Conservation (phyloP, 2,113 vertebrate species). For the Cnemophilus loriae region DNA sequence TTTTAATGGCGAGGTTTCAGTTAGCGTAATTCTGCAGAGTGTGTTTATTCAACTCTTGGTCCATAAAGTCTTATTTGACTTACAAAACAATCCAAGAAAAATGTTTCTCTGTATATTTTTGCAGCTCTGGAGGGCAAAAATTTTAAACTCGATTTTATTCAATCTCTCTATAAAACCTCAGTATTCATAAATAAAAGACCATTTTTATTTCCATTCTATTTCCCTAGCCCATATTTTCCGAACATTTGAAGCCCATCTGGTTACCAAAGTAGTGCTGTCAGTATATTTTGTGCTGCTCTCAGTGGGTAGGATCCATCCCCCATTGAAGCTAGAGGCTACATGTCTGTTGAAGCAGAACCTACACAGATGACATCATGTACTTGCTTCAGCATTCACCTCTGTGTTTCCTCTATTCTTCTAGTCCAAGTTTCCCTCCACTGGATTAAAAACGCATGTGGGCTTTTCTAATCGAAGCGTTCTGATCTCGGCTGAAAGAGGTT, state of each 20-base stretch:
- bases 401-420: neutral
- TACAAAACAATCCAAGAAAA: conserved; percentile 60
- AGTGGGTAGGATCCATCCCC: neutral
- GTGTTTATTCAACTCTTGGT: conserved; percentile 46
- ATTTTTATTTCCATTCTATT: conserved; percentile 48
- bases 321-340: neutral
- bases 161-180: conserved; percentile 17
- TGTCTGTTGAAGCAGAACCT: neutral
- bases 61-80: conserved; percentile 52
- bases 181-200: conserved; percentile 29
- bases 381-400: neutral
- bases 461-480: neutral
- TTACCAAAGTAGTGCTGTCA: neutral
- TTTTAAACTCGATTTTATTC: conserved; percentile 16
- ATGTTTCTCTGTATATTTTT: conserved; percentile 58
- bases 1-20: conserved; percentile 44
- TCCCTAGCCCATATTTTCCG: neutral
- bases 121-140: conserved; percentile 30
- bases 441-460: neutral
- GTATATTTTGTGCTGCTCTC: neutral
- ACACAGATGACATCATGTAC: neutral
- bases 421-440: neutral
- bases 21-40: neutral
- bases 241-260: conserved; percentile 25
- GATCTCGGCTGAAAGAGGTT: neutral